Base-by-base conservation (phyloP, 30 jellyfish, hydroid and myxozoan species). In the Catostylus mosaicus region DNA sequence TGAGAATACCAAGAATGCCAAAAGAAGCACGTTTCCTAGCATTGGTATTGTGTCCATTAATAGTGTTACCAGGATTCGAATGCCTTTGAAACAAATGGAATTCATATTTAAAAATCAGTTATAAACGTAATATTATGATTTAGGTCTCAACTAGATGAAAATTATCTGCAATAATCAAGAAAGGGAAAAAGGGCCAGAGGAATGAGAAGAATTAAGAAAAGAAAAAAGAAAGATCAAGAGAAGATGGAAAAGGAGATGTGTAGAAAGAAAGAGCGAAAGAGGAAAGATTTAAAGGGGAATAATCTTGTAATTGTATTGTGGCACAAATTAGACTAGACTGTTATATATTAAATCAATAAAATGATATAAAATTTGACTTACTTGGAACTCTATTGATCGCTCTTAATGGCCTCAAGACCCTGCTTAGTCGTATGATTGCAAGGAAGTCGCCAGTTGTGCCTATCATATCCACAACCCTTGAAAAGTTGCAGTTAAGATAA, bases 331-430 rank as follows among this genome's bases (percentile, higher is more conserved):
- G n/a, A n/a, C n/a, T n/a, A n/a, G n/a, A n/a, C n/a, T n/a, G n/a
- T n/a, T n/a, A n/a, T n/a, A n/a, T n/a, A n/a, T n/a, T n/a, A n/a
- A n/a, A 40, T 40, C 54, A 5, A 5, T 40, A 40, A 5, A 40
- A 48, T 8, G 63, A 9, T 43, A 35, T 6, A 22, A 20, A 48
- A 37, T 3, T 18, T 14, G n/a, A 62, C 98, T 47, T 80, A 92
- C 98, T 92, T 80, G 98, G 98, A 14, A 92, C 98, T 31, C 98
- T 79, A 86, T 92, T 92, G 84, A 92, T 92, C 33, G 98, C 98
- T 22, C 98, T 51, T 19, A 92, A 89, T 10, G 98, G 98, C 38
- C 98, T 68, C 31, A 92, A 59, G 19, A 92, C 96, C 47, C 98
- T 46, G 20, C 91, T 45, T 19, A 92, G 64, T 3, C 98, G 96